Conservation (phyloP, 2,888 invertebrate species). For the Tetrapedia diversipes region DNA sequence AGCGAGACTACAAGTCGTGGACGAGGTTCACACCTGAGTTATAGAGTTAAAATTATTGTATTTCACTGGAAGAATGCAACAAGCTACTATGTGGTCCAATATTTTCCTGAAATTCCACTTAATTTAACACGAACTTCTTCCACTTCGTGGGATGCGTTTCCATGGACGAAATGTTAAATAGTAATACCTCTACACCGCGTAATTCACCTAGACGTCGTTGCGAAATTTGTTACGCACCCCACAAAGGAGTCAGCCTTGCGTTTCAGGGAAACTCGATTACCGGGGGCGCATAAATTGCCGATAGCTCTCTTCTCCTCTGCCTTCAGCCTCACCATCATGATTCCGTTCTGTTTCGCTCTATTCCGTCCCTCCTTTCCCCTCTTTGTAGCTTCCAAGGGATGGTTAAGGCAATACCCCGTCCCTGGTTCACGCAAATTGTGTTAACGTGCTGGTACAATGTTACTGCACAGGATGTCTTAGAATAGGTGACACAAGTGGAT, state of each 20-base stretch:
- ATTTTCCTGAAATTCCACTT: no score
- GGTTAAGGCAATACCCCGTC: slow-evolving; percentile 16
- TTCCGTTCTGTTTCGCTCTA: slow-evolving; percentile 9
- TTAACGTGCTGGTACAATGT: not conserved
- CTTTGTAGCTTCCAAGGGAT: not conserved
- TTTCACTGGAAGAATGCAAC: no score
- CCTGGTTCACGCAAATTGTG: not conserved
- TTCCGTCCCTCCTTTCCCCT: not conserved
- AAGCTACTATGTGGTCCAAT: no score
- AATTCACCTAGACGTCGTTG: slow-evolving; percentile 56
- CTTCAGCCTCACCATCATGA: slow-evolving; percentile 11
- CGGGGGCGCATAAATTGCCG: slow-evolving; percentile 58
- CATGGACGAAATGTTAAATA: slow-evolving; percentile 14
- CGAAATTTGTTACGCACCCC: slow-evolving; percentile 59
- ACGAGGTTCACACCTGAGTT: no score
- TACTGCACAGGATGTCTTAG: not conserved
- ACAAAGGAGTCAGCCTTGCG: slow-evolving; percentile 56
- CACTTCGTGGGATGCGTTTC: not conserved
- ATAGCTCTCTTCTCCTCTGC: slow-evolving; percentile 30
- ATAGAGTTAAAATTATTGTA: no score
- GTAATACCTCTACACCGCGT: slow-evolving; percentile 37
- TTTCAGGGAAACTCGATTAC: slow-evolving; percentile 61
- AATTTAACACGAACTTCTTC: not conserved
- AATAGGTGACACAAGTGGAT: no score
- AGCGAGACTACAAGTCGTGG: no score